These are phyloP conservation scores for Netelia melanura DNA, from an alignment of 2,888 invertebrate genomes.

Conservation along the genomic window DNA sequence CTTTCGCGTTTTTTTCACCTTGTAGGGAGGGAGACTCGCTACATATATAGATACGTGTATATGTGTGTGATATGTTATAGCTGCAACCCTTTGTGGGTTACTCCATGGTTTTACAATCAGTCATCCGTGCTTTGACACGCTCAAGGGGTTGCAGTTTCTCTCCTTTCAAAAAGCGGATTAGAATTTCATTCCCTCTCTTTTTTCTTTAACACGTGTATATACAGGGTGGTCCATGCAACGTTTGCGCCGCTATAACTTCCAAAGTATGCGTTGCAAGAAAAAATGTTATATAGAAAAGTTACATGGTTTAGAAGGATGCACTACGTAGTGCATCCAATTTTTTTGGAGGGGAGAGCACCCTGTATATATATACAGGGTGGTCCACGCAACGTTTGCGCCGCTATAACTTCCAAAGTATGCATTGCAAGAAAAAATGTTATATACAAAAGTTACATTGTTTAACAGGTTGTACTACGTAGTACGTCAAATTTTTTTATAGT, in stretches of 20 bases:
- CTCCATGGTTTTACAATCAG: conserved; percentile 85
- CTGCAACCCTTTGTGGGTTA: conserved; percentile 81
- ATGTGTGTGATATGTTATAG: conserved; percentile 46
- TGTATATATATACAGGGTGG: neutral
- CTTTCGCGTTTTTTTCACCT: conserved; percentile 45
- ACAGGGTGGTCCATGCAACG: neutral
- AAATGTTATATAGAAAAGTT: no score
- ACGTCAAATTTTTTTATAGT: no score
- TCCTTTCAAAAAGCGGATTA: conserved; percentile 83
- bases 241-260: no score
- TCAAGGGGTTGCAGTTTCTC: conserved; percentile 81
- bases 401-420: no score
- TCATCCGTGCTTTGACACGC: conserved; percentile 84
- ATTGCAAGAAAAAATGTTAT: no score
- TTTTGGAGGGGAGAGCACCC: no score
- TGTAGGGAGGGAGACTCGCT: conserved; percentile 27
- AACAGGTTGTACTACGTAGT: no score
- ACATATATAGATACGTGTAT: neutral
- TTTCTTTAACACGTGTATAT: conserved; percentile 1
- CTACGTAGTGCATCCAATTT: no score
- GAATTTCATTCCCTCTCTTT: conserved; percentile 59
- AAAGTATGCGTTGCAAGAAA: no score
- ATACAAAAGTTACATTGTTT: no score
- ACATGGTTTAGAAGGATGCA: no score
- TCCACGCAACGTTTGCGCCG: no score